Percentiles rank a stretch among this genome's conserved stretches.
Evolutionary conservation across 2,888 invertebrate genomes (phyloP).

Genomic region (Scaptodrosophila latifasciaeformis): DNA sequence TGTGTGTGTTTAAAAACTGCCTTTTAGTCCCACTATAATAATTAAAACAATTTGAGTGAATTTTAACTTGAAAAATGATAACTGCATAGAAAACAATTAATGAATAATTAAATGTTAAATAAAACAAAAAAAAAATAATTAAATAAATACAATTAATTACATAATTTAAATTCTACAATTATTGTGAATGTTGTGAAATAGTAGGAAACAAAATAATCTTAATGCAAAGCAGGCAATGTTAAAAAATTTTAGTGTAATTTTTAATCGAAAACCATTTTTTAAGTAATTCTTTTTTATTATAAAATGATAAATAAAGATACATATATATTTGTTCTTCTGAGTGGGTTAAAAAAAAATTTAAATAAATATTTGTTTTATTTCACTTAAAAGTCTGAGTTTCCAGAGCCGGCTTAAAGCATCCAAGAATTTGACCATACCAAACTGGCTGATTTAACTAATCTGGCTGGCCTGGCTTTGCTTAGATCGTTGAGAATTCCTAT

Average conservation of each 20-base stretch:
- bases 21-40: conserved; percentile 1
- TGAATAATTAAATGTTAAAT: conserved; percentile 15
- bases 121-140: conserved; percentile 26
- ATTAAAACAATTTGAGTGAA: conserved; percentile 37
- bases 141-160: too few relatives aligned
- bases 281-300: conserved; percentile 47
- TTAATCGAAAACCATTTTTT: conserved; percentile 43
- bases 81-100: conserved; percentile 13
- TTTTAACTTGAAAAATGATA: too few relatives aligned
- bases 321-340: conserved; percentile 71
- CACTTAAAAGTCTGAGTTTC: too few relatives aligned
- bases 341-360: conserved; percentile 62
- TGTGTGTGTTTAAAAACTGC: conserved; percentile 21
- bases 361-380: too few relatives aligned
- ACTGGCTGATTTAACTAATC: too few relatives aligned
- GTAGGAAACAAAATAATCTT: conserved; percentile 29
- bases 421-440: too few relatives aligned
- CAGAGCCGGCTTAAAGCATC: too few relatives aligned
- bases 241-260: conserved; percentile 39
- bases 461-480: too few relatives aligned
- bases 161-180: too few relatives aligned
- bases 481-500: too few relatives aligned
- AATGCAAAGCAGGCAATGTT: conserved; percentile 3
- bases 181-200: conserved; percentile 17
- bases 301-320: conserved; percentile 60